Percentiles rank a stretch among this genome's conserved stretches.
Evolutionary conservation across 2,888 invertebrate genomes (phyloP).

Genomic region (Rugalucina vietnamica): DNA sequence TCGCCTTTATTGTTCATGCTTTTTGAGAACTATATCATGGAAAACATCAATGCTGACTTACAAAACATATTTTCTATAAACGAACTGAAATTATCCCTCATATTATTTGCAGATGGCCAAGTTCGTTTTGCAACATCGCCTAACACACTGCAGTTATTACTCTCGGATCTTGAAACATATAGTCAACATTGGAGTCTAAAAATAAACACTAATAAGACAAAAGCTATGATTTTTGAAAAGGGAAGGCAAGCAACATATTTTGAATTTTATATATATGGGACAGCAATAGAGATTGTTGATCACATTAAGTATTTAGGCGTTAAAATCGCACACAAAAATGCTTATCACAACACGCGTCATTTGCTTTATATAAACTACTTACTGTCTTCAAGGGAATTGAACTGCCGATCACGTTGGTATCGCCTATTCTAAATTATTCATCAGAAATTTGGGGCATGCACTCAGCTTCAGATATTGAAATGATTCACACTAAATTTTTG

Average conservation of each 20-base stretch:
- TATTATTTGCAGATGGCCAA: conserved; percentile 5
- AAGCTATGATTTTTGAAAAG: neutral
- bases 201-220: neutral
- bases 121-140: neutral
- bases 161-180: conserved; percentile 8
- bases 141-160: neutral
- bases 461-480: neutral
- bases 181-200: neutral
- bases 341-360: neutral
- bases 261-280: neutral
- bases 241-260: neutral
- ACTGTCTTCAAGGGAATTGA: neutral
- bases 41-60: neutral
- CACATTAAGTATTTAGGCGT: neutral
- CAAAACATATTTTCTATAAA: neutral
- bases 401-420: neutral
- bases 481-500: neutral
- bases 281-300: neutral
- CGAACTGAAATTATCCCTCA: conserved; percentile 5
- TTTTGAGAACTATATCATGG: neutral
- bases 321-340: conserved; percentile 6
- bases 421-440: neutral
- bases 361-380: neutral
- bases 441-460: conserved; percentile 2
- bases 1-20: conserved; percentile 6